Evolutionary conservation across 2,797 vertebrate species (phyloP), one percentile per base, ranked within the genome.

Genomic region (Naso thynnoides): DNA sequence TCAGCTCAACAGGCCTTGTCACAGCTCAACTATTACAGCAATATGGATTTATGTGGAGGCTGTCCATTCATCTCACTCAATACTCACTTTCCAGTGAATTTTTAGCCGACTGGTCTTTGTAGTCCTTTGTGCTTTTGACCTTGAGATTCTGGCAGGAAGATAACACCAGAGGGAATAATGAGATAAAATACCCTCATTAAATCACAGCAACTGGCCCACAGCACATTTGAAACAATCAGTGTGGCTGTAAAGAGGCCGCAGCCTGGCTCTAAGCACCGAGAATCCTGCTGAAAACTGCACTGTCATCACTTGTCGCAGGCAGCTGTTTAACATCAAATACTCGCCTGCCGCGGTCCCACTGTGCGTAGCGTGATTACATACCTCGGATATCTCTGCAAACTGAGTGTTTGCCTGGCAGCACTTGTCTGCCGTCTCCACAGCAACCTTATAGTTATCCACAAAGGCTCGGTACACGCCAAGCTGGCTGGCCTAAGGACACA

Each of bases 331-430:
- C 87, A 91, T 90, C 88, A 88, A 86, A 82, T 39, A 15, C 62
- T 21, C 1, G 47, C 49, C 74, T 44, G 73, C 68, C n/a, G 60
- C 59, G 10, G 52, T 27, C 79, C 73, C 19, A 80, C 87, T 73
- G 86, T 8, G 79, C 3, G 33, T 63, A 48, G 73, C 48, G 8
- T 77, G 76, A 83, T 78, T 49, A 76, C 81, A 91, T 97, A 99
- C 98, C 98, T 99, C 97, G 3, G 97, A 99, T 94, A 99, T 99
- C 93, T 99, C 95, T 55, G 98, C 97, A 88, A 99, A 99, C 94
- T 99, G 98, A 78, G 94, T 89, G 73, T 99, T 98, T 79, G 97
- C 97, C 94, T 99, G 98, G 94, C 98, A 99, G 94, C 98, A 99
- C 85, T 98, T 99, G 94, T 99, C 98, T 0, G 96, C 98, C 0